These are phyloP conservation scores for Falco naumanni DNA, from an alignment of 2,797 vertebrate species.

Conservation along the genomic window DNA sequence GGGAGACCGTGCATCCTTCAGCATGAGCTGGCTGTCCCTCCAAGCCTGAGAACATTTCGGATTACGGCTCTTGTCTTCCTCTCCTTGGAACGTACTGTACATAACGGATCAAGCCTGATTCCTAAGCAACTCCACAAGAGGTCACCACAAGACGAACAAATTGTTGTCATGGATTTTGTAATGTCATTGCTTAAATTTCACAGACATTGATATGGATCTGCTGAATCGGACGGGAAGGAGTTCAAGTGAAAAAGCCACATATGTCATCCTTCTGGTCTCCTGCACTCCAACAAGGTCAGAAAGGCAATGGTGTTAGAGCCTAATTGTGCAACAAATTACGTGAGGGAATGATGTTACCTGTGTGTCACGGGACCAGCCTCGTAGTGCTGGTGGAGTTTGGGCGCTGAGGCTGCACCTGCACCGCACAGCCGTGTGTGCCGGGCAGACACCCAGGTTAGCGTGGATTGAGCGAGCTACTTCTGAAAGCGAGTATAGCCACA, in stretches of 20 bases:
- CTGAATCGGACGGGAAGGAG: neutral
- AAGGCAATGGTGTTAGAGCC: neutral
- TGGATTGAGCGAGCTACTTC: neutral
- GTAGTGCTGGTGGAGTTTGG: neutral
- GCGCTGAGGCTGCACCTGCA: neutral
- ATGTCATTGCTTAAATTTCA: constrained; percentile 24
- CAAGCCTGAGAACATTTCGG: neutral
- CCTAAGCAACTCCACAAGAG: constrained; percentile 62
- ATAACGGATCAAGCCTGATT: neutral
- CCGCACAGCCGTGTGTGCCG: accelerated
- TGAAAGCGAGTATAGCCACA: neutral
- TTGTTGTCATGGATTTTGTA: constrained; percentile 27
- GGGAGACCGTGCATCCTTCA: neutral
- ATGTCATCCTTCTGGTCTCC: neutral
- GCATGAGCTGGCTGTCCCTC: neutral
- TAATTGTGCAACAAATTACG: neutral
- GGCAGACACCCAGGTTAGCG: neutral
- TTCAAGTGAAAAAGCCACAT: neutral
- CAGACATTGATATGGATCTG: neutral
- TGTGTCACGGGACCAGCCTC: neutral
- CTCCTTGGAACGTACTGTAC: neutral
- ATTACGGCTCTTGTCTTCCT: neutral
- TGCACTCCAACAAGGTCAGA: neutral
- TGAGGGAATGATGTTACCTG: neutral
- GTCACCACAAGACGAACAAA: constrained; percentile 51